Conservation (phyloP, 1,140 invertebrate species). For the Penaeus vannamei region DNA sequence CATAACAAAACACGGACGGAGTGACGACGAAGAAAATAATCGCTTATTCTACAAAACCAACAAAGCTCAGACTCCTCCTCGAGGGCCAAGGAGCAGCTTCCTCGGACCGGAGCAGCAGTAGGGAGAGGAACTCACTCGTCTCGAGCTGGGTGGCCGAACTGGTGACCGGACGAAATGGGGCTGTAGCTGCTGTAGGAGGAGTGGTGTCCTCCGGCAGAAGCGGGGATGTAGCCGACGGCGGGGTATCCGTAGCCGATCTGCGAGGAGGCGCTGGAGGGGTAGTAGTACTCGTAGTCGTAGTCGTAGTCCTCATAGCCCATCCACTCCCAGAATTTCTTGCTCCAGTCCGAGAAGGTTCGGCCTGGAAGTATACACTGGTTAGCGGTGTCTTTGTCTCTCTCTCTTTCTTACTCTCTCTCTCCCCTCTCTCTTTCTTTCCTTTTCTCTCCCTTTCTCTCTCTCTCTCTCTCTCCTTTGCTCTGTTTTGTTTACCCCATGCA, state of each 20-base stretch:
- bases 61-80: too few relatives aligned
- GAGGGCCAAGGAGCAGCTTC: background rate
- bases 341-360: conserved; percentile 53
- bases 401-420: background rate
- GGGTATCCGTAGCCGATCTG: conserved; percentile 51
- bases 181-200: conserved; percentile 58
- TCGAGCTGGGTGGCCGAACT: conserved; percentile 38
- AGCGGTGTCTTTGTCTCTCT: background rate
- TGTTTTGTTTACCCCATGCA: too few relatives aligned
- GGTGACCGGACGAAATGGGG: background rate
- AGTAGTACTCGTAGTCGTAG: conserved; percentile 51
- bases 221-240: conserved; percentile 16
- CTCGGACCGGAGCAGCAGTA: background rate
- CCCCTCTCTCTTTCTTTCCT: background rate
- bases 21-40: too few relatives aligned
- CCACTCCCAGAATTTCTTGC: conserved; percentile 47
- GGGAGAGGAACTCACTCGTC: conserved; percentile 46
- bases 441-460: too few relatives aligned
- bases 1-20: too few relatives aligned
- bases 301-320: conserved; percentile 58
- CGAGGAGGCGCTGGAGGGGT: background rate
- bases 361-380: conserved; percentile 14
- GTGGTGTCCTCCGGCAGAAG: conserved; percentile 42
- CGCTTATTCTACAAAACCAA: too few relatives aligned
- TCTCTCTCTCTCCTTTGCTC: too few relatives aligned